Base-by-base conservation (phyloP, 2,888 invertebrate species). In the Elegia similella region DNA sequence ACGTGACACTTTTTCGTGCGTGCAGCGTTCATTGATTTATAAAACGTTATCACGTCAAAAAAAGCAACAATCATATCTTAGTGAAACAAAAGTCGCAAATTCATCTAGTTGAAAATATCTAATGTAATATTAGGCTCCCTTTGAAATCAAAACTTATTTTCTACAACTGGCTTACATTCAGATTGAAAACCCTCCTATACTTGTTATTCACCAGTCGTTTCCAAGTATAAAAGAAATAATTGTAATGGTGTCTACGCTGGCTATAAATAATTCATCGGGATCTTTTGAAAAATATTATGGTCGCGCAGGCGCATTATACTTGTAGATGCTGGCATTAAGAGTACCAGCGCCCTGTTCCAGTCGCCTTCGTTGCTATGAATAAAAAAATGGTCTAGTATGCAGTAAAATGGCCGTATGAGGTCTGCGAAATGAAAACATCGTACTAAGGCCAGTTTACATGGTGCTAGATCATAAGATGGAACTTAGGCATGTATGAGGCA, bases 191-290 rank as follows among this genome's bases (percentile, higher is more conserved):
- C 34, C 50, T 34, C 8, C 42, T 23, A 53, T 42, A 59, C 68
- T 86, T 86, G 70, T 80, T 84, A 87, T 86, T 86, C 86, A 80
- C 75, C 65, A 77, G 76, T 73, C 75, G 81, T 83, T 82, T 76
- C 73, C 75, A 70, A 77, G 80, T 79, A 76, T 78, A 84, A 86
- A 84, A 85, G 83, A 84, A 86, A 85, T 86, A 84, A 84, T 88
- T 86, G 81, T 86, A 84, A 87, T 85, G 80, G 82, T 82, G 85
- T 83, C 83, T 85, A 82, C 77, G 75, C 76, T 73, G 78, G 75
- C 66, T 75, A 87, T 89, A 84, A 83, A 90, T 90, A 85, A 88
- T 88, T 86, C 87, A 89, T 86, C 73, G 74, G 72, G 74, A 85
- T 87, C 81, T 86, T 83, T 85, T 84, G 82, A 84, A 86, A 86